Evolutionary conservation across 2,888 invertebrate species (phyloP).

Genomic region (Zaprionus lineosus): DNA sequence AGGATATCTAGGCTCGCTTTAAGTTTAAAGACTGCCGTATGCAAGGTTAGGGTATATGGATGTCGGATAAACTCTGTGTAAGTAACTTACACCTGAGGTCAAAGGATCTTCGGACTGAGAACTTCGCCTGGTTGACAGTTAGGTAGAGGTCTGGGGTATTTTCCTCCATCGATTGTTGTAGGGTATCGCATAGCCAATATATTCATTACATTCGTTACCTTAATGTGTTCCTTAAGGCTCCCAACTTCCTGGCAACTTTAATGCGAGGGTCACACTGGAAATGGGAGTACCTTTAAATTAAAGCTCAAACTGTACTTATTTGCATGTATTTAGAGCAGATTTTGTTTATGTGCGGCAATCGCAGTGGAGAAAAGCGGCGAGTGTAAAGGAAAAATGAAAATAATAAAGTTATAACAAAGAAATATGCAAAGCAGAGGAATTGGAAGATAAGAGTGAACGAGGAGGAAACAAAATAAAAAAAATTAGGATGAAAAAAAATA

Average conservation of each 20-base stretch:
- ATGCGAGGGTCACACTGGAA: conserved; percentile 51
- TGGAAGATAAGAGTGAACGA: too few species aligned
- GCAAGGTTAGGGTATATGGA: too few species aligned
- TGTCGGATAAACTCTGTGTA: too few species aligned
- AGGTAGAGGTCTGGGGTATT: too few species aligned
- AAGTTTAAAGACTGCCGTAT: too few species aligned
- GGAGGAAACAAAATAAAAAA: conserved; percentile 54
- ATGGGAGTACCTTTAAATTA: conserved; percentile 39
- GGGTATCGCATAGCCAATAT: too few species aligned
- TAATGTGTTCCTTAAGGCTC: not conserved
- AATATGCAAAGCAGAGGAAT: conserved; percentile 78
- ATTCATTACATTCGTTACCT: too few species aligned
- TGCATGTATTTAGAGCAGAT: conserved; percentile 68
- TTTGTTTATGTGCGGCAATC: conserved; percentile 60
- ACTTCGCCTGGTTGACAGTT: too few species aligned
- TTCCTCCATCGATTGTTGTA: too few species aligned
- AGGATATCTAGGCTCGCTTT: too few species aligned
- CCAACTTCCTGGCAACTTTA: conserved; percentile 38
- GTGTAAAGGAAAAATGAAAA: conserved; percentile 47
- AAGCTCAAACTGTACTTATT: conserved; percentile 63
- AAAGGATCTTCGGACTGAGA: too few species aligned
- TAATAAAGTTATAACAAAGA: conserved; percentile 73
- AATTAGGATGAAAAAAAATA: conserved; percentile 13
- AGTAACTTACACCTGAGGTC: too few species aligned
- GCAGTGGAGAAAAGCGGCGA: conserved; percentile 28